Conservation (phyloP, 2,888 invertebrate genomes). For the Achlya flavicornis region DNA sequence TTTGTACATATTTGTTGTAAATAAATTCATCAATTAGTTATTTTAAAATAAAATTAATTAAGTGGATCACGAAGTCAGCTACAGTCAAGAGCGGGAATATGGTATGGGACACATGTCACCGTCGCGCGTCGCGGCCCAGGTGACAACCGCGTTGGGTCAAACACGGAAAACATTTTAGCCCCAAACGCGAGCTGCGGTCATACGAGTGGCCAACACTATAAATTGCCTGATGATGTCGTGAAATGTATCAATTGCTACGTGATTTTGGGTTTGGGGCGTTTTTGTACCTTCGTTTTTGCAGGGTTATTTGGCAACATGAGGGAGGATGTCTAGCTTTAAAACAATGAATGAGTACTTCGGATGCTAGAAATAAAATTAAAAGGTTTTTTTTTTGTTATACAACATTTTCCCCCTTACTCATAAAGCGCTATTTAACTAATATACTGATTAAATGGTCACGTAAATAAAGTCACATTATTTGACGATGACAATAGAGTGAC, state of each 20-base stretch:
- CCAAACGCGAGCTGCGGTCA: slow-evolving; percentile 55
- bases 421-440: too few relatives aligned
- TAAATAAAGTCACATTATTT: too few relatives aligned
- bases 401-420: too few relatives aligned
- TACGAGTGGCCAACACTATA: slow-evolving; percentile 19
- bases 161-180: slow-evolving; percentile 79
- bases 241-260: slow-evolving; percentile 17
- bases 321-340: too few relatives aligned
- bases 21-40: not conserved
- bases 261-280: slow-evolving; percentile 1
- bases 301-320: too few relatives aligned
- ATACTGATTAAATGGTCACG: too few relatives aligned
- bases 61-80: not conserved
- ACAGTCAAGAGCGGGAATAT: slow-evolving; percentile 10
- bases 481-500: too few relatives aligned
- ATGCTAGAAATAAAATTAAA: too few relatives aligned
- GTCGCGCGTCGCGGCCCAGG: slow-evolving; percentile 36
- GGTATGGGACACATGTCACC: slow-evolving; percentile 37
- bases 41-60: not conserved
- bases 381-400: too few relatives aligned
- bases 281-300: not conserved
- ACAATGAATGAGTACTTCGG: too few relatives aligned
- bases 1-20: too few relatives aligned
- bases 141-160: slow-evolving; percentile 53
- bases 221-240: slow-evolving; percentile 18